Conservation (phyloP, 1,140 invertebrate genomes). For the Drosophila ananassae region DNA sequence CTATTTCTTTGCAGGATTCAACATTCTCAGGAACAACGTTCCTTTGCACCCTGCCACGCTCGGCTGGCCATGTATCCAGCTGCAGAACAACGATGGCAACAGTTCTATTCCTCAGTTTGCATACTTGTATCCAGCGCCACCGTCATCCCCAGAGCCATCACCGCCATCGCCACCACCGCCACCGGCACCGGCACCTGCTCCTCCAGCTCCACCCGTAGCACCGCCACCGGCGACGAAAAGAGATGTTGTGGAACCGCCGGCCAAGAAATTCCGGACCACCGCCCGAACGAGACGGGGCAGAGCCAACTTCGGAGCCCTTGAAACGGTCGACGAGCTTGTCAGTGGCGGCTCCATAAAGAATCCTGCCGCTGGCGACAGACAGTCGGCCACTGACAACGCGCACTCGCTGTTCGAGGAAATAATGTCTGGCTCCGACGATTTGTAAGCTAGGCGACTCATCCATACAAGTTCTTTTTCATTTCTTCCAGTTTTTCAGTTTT, state of each 20-base stretch:
- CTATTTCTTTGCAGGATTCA: slow-evolving; percentile 42
- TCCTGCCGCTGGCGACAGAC: slow-evolving; percentile 47
- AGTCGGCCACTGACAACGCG: slow-evolving; percentile 44
- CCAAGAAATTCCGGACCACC: slow-evolving; percentile 50
- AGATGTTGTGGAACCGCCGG: slow-evolving; percentile 3
- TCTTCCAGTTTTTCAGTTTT: background rate
- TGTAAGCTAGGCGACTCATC: slow-evolving; percentile 36
- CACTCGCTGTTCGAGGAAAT: slow-evolving; percentile 62
- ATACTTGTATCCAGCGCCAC: slow-evolving; percentile 9
- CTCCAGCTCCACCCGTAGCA: background rate
- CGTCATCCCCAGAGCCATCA: background rate
- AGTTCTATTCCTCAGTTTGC: slow-evolving; percentile 35
- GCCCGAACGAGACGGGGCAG: slow-evolving; percentile 10
- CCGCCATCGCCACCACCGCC: background rate
- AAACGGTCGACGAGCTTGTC: slow-evolving; percentile 54
- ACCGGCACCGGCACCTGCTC: background rate
- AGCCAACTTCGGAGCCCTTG: slow-evolving; percentile 22
- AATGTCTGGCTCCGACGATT: slow-evolving; percentile 58
- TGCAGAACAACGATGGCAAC: slow-evolving; percentile 44
- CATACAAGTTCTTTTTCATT: slow-evolving; percentile 11
- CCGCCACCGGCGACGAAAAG: slow-evolving; percentile 13
- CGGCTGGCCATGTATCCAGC: slow-evolving; percentile 27
- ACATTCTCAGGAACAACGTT: slow-evolving; percentile 45
- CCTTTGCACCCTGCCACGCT: slow-evolving; percentile 48
- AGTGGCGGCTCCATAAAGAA: slow-evolving; percentile 44